Evolutionary conservation across 1,140 invertebrate genomes (phyloP), one percentile per base, ranked within the genome.

Genomic region (Drosophila rhopaloa): DNA sequence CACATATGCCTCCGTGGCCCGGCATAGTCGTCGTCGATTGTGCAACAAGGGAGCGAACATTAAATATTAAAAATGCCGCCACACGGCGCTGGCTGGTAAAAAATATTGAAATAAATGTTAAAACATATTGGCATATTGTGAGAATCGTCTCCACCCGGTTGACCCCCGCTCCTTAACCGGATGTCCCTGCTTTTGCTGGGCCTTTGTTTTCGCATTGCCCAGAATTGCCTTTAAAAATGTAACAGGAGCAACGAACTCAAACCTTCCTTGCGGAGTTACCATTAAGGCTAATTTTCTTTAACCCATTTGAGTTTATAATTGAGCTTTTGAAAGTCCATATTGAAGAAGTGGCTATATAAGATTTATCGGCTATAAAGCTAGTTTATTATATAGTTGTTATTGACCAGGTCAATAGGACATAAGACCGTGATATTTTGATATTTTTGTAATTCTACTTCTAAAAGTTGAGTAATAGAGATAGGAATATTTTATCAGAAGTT

Each of bases 61-160:
- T 89, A 90, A 89, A 90, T 84, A 89, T 89, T 89, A 62, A 89
- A 89, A 81, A 75, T 84, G 84, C 85, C 83, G 63, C 83, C 79
- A 86, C 83, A 86, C 83, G 76, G 83, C 48, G 76, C 43, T 71
- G 57, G 48, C 41, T 56, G 37, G 50, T 47, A 77, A 79, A 89
- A 86, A 83, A 89, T 89, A 89, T 89, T 89, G 84, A 89, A 89
- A 89, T 89, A 89, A 89, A 89, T 89, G 84, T 89, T 89, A 89
- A 84, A 89, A 89, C 85, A 90, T 89, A 90, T 89, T 89, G 84
- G 81, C 80, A 81, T 81, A 89, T 88, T 89, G 83, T 85, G 76
- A 74, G 84, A 81, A 84, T 85, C 62, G 55, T 29, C 43, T 54
- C 35, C 58, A 46, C 19, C 63, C 54, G 54, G 10, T 27, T 37